A percentile compares a stretch with the other conserved stretches of the same genome.
phyloP scores from a whole-genome alignment of 2,888 invertebrate genomes.

The Homarus gammarus region DNA sequence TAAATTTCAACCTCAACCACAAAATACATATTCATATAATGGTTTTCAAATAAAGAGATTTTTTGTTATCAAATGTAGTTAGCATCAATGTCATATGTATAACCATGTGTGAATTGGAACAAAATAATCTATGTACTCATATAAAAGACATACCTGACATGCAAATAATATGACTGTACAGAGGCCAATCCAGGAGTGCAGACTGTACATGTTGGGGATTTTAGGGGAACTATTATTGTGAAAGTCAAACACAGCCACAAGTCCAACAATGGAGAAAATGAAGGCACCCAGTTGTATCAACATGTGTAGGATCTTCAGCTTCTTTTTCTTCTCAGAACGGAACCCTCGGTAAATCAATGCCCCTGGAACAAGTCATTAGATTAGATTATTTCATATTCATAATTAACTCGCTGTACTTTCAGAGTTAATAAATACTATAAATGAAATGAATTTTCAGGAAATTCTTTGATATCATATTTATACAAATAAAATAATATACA shows the following conservation, averaged over 20 bases:
- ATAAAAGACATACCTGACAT: slow-evolving; percentile 83
- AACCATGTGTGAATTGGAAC: neutral
- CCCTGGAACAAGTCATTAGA: slow-evolving; percentile 83
- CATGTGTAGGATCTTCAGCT: slow-evolving; percentile 88
- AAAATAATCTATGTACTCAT: too few species aligned
- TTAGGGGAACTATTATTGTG: slow-evolving; percentile 83
- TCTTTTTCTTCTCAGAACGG: slow-evolving; percentile 85
- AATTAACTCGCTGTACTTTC: too few species aligned
- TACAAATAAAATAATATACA: too few species aligned
- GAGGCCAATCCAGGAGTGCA: slow-evolving; percentile 91
- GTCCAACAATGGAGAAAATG: slow-evolving; percentile 85
- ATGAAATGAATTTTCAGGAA: too few species aligned
- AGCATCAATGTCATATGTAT: neutral
- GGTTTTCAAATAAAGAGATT: too few species aligned
- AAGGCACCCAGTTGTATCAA: slow-evolving; percentile 85
- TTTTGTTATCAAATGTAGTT: too few species aligned
- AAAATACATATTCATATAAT: too few species aligned
- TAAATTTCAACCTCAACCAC: too few species aligned
- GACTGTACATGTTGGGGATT: slow-evolving; percentile 86
- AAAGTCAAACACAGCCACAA: slow-evolving; percentile 89
- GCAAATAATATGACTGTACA: slow-evolving; percentile 86
- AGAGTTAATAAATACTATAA: too few species aligned
- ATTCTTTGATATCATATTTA: too few species aligned
- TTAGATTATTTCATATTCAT: neutral
- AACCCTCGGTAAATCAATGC: slow-evolving; percentile 90